Conservation (phyloP, 53 echinoderm and acorn worm species). For the Holothuria scabra region DNA sequence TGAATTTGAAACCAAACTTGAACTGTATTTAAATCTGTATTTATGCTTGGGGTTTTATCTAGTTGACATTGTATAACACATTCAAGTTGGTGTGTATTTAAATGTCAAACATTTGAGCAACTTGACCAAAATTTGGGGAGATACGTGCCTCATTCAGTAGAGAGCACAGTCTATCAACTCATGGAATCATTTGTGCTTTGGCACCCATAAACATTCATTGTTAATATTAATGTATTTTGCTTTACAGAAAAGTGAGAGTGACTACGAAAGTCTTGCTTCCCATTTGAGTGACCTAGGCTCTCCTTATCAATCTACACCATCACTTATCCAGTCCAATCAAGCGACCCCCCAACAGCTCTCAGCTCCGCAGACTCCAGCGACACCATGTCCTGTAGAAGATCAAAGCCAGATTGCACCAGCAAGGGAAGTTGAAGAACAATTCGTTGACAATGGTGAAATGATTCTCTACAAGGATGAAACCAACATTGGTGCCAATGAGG, state of each 20-base stretch:
- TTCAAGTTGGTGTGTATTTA: too few species aligned
- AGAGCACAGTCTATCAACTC: too few species aligned
- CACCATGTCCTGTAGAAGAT: neutral
- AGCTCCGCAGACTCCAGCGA: neutral
- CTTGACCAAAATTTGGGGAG: too few species aligned
- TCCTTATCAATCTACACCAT: constrained; percentile 74
- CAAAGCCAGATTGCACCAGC: neutral
- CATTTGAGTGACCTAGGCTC: constrained; percentile 85
- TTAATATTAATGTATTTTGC: neutral
- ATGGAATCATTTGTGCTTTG: too few species aligned
- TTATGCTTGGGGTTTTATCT: too few species aligned
- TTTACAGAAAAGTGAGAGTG: constrained; percentile 79
- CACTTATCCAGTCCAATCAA: constrained; percentile 42
- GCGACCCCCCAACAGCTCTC: constrained; percentile 43
- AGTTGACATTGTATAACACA: too few species aligned
- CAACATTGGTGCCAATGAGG: constrained; percentile 27
- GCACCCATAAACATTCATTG: too few species aligned
- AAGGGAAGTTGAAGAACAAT: neutral
- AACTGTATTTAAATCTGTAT: too few species aligned
- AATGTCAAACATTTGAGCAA: too few species aligned
- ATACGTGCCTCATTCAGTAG: too few species aligned
- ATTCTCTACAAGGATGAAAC: neutral
- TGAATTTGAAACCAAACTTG: too few species aligned
- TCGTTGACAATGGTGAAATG: neutral
- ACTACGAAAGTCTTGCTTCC: constrained; percentile 90